Evolutionary conservation across 2,797 vertebrate genomes (phyloP), one percentile per base, ranked within the genome.

Genomic region (Phalloptychus januarius): DNA sequence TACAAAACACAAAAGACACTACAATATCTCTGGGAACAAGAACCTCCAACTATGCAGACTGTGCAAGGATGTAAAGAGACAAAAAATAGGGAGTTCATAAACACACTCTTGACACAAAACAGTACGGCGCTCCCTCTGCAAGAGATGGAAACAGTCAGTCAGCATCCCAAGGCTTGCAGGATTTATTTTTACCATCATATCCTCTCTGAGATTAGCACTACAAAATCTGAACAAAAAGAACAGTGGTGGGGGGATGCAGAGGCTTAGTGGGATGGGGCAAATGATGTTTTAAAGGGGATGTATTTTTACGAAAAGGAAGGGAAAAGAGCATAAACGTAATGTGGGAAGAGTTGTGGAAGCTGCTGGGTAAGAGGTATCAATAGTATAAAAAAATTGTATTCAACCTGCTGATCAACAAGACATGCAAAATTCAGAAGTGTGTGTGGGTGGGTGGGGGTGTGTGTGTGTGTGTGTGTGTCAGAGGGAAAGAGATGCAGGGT

Each of bases 141-240:
- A 16, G 67, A 25, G 73, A n/a, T 61, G 33, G 46, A 7, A 75
- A 45, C 46, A 75, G 54, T 56, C 71, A 46, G 40, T 86, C 76
- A 85, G 77, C 76, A 16, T 50, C 69, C 44, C 25, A 28, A n/a
- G n/a, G 56, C 28, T 33, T 61, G 31, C 5, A 61, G 28, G 28
- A 33, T 61, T 31, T 61, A 82, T 84, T 87, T 86, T 58, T 79
- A 44, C 33, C 52, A 75, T 25, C 45, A 16, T 0, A 11, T 18
- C 12, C 40, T 25, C 23, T 40, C 25, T 31, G 42, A 31, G 56
- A 31, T 61, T 61, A 31, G 56, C 28, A 33, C 56, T 16, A 61
- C 28, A 61, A 61, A 61, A 61, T 61, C 28, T 61, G 56, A 61
- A 61, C 56, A 61, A 31, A 61, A 61, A 33, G 13, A 61, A 15